A percentile compares a stretch with the other conserved stretches of the same genome.
Evolutionary conservation across 2,113 vertebrate genomes (phyloP).

Genomic region (Platanista minor): DNA sequence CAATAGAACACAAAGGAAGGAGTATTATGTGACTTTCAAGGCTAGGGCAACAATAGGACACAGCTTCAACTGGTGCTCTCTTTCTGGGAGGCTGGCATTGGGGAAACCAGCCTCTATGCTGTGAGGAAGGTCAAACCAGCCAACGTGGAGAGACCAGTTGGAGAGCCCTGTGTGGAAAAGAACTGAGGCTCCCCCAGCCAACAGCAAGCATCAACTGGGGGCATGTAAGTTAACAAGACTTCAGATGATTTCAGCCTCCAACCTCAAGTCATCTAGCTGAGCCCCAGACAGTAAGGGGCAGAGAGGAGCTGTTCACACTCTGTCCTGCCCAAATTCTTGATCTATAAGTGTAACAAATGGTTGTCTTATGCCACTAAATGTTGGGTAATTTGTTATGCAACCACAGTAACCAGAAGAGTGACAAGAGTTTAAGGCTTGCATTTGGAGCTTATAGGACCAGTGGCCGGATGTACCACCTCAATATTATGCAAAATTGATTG

Average conservation of each 20-base stretch:
- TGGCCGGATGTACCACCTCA: background rate
- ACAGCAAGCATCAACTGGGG: background rate
- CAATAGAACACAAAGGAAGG: background rate
- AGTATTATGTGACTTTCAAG: background rate
- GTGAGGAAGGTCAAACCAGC: background rate
- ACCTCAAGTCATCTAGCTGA: background rate
- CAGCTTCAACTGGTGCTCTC: background rate
- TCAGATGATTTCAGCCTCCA: background rate
- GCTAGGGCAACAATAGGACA: background rate
- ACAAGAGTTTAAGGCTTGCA: background rate
- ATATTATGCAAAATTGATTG: background rate
- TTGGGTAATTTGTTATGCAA: background rate
- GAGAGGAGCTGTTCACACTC: background rate
- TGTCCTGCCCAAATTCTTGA: background rate
- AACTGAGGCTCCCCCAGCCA: background rate
- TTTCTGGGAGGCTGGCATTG: background rate
- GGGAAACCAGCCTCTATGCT: background rate
- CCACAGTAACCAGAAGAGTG: background rate
- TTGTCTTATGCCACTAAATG: background rate
- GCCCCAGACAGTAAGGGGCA: background rate
- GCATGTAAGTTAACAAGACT: background rate
- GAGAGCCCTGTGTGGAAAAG: background rate
- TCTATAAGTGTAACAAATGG: background rate
- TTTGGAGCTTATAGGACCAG: background rate
- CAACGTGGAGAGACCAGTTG: background rate